A percentile compares a stretch with the other conserved stretches of the same genome.
Conservation (phyloP, 2,888 invertebrate genomes). For the Clanis bilineata region DNA sequence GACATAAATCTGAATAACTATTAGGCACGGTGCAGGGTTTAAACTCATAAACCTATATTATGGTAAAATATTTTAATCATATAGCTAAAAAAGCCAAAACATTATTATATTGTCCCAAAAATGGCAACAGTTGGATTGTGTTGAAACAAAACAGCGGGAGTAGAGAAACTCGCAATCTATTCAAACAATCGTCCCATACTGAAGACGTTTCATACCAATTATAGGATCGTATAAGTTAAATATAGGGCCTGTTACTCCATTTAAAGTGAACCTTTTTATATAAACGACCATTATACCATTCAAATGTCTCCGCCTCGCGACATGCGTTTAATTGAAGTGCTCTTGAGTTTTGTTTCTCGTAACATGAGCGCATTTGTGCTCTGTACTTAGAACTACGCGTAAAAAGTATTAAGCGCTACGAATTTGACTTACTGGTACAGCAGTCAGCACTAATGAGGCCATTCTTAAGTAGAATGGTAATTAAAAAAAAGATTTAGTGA, state of each 20-base stretch:
- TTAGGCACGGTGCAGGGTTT: too few relatives aligned
- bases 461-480: slow-evolving; percentile 9
- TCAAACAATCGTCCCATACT: slow-evolving; percentile 5
- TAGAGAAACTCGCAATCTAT: not conserved
- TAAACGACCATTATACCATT: slow-evolving; percentile 43
- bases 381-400: slow-evolving; percentile 1
- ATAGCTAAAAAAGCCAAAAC: not conserved
- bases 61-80: not conserved
- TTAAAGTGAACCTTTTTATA: slow-evolving; percentile 31
- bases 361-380: slow-evolving; percentile 7
- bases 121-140: slow-evolving; percentile 5
- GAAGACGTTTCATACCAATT: slow-evolving; percentile 38
- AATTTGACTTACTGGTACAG: not conserved
- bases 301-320: slow-evolving; percentile 52
- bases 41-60: not conserved
- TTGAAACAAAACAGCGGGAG: slow-evolving; percentile 1
- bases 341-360: slow-evolving; percentile 11
- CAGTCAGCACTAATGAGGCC: slow-evolving; percentile 5
- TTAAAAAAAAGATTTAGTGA: slow-evolving; percentile 4
- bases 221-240: slow-evolving; percentile 50
- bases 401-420: slow-evolving; percentile 5
- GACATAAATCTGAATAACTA: too few relatives aligned
- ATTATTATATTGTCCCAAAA: not conserved
- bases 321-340: slow-evolving; percentile 14
- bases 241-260: slow-evolving; percentile 55